Evolutionary conservation across 2,888 invertebrate species (phyloP), one percentile per base, ranked within the genome.

Genomic region (Patella pellucida): DNA sequence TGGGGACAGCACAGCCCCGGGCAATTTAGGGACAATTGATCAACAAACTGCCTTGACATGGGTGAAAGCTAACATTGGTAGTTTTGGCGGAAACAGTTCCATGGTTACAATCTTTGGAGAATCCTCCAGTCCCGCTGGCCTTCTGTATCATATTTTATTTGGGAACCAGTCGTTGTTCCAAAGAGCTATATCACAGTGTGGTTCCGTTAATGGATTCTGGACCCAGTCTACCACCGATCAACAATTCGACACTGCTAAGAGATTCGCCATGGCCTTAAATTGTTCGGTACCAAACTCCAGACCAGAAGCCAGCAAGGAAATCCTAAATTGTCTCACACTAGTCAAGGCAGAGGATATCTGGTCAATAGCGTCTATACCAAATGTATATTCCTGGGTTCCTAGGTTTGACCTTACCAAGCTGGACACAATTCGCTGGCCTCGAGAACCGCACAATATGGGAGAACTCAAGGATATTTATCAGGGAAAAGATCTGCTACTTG

Each of bases 1-100:
- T 3, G 77, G 79, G 14, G 82, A 82, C 73, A 52, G 75, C 5
- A 77, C 77, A 41, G 76, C 83, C 15, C 82, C 81, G 11, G 88
- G 87, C 16, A 88, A 88, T 73, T 78, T 76, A 72, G 87, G 85
- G 0, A 76, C 86, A 11, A 84, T 82, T 79, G 87, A 87, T 72
- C 85, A 86, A 75, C 76, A 80, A 23, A 52, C 79, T 27, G 87
- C 86, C 2, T 70, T 87, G 41, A 41, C 77, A 62, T 87, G 86
- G 86, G 80, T 85, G 1, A 79, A 85, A 54, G 81, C 80, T 15
- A 86, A 87, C 69, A 82, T 83, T 52, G 76, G 68, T 3, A 71
- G 77, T 1, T 85, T 86, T 72, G 81, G 81, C 68, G 85, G 84
- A 1, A 82, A 87, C 74, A 71, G 78, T 0, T 70, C 75, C 23